Base-by-base conservation (phyloP, 2,113 vertebrate genomes). In the Limnothrissa miodon region DNA sequence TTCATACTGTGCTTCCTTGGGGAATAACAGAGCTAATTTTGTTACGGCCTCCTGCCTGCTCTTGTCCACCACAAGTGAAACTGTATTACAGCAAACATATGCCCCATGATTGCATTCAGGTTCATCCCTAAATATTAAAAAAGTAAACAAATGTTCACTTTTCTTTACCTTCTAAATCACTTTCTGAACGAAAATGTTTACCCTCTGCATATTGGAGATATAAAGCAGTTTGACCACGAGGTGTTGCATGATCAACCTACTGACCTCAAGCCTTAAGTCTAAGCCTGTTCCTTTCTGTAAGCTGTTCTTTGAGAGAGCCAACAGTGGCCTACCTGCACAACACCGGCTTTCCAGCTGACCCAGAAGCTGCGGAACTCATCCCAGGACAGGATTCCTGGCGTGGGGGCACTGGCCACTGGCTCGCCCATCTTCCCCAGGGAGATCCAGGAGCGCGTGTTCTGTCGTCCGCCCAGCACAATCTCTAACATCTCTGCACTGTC, bases 361-460 rank as follows among this genome's bases (percentile, higher is more conserved):
- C 97, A 99, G 90, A 98, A 98, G 83, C 92, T 96, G 84, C 96
- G 95, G 91, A 98, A 99, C 85, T 98, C 97, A 81, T 98, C 96
- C 97, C 97, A 98, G 83, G 97, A 97, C 25, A 99, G 94, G 87
- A 99, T 95, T 48, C 93, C 94, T 7, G 94, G 91, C 0, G 96
- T 98, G 86, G 92, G 87, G 36, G 88, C 90, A 21, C 94, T 96
- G 92, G 91, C 92, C 84, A 97, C 91, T 0, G 96, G 94, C 29
- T 96, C 94, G 0, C 97, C 96, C 96, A 98, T 97, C 90, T 97
- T 98, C 81, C 96, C 96, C 29, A 84, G 9, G 4, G 96, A 95
- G 82, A 99, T 96, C 97, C 97, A 98, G 0, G 96, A 97, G 85
- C 90, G 95, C 0, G 95, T 93, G 89, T 99, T 98, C 70, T 97